A percentile compares a stretch with the other conserved stretches of the same genome.
These are phyloP conservation scores for Chaetodon auriga DNA, from an alignment of 2,113 vertebrate species.

Conservation along the genomic window DNA sequence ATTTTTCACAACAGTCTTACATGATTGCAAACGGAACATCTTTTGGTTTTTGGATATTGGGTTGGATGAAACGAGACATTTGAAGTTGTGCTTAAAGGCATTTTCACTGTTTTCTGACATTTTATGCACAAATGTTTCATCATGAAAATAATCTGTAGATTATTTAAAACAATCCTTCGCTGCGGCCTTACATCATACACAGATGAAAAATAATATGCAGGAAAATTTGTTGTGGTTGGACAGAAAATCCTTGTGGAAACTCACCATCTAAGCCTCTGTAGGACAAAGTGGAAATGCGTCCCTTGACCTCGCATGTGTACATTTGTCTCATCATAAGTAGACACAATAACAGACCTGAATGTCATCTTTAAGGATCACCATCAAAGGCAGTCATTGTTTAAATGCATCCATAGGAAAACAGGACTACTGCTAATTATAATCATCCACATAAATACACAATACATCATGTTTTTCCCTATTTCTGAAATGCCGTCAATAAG, in stretches of 20 bases:
- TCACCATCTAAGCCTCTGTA: background rate
- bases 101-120: background rate
- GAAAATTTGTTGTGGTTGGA: background rate
- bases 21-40: constrained; percentile 13
- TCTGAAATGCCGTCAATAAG: background rate
- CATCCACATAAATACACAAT: background rate
- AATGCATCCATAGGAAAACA: constrained; percentile 5
- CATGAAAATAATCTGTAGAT: background rate
- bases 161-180: background rate
- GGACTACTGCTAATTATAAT: background rate
- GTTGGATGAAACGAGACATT: background rate
- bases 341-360: constrained; percentile 22
- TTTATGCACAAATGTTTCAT: background rate
- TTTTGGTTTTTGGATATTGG: background rate
- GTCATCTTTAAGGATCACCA: background rate
- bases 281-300: constrained; percentile 41
- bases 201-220: background rate
- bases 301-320: constrained; percentile 31
- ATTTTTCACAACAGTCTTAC: background rate
- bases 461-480: background rate
- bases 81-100: too few species aligned
- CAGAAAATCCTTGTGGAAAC: background rate
- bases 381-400: background rate
- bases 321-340: constrained; percentile 14
- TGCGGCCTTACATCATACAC: background rate